Percentiles rank a stretch among this genome's conserved stretches.
Conservation (phyloP, 2,888 invertebrate species). For the Lochmaea crataegi region DNA sequence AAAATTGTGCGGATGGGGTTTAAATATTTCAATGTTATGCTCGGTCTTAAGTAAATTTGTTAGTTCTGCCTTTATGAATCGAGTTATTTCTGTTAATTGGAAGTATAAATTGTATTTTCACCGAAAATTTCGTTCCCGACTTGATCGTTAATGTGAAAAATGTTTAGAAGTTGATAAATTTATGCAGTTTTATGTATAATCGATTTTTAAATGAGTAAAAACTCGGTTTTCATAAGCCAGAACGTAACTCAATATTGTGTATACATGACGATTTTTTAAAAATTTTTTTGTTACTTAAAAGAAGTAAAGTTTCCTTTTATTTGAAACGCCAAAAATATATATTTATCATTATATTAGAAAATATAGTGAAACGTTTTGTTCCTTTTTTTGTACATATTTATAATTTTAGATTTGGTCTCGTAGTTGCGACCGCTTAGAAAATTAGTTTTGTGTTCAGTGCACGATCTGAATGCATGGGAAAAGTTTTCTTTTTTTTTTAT, state of each 20-base stretch:
- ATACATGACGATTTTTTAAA: conserved; percentile 58
- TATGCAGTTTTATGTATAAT: conserved; percentile 5
- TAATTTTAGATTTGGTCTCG: conserved; percentile 50
- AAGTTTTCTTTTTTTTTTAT: conserved; percentile 52
- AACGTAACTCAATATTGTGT: conserved; percentile 13
- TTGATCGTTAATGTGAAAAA: too few relatives aligned
- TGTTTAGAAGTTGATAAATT: neutral
- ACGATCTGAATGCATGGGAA: conserved; percentile 48
- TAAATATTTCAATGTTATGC: conserved; percentile 41
- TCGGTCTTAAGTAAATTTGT: conserved; percentile 36
- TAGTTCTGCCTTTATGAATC: neutral
- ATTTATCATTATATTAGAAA: conserved; percentile 62
- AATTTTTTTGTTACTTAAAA: conserved; percentile 66
- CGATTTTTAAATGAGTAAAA: neutral
- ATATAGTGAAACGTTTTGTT: conserved; percentile 64
- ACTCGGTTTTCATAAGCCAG: neutral
- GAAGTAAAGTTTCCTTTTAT: conserved; percentile 62
- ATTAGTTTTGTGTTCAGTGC: conserved; percentile 48
- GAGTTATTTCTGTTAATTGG: neutral
- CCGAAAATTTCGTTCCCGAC: neutral
- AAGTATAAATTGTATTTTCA: neutral
- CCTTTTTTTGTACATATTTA: conserved; percentile 64
- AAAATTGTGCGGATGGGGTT: conserved; percentile 41
- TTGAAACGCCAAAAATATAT: conserved; percentile 66
- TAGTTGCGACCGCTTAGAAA: conserved; percentile 44